These are phyloP conservation scores for Xylocopa sonorina DNA, from an alignment of 1,140 invertebrate genomes.

Conservation along the genomic window DNA sequence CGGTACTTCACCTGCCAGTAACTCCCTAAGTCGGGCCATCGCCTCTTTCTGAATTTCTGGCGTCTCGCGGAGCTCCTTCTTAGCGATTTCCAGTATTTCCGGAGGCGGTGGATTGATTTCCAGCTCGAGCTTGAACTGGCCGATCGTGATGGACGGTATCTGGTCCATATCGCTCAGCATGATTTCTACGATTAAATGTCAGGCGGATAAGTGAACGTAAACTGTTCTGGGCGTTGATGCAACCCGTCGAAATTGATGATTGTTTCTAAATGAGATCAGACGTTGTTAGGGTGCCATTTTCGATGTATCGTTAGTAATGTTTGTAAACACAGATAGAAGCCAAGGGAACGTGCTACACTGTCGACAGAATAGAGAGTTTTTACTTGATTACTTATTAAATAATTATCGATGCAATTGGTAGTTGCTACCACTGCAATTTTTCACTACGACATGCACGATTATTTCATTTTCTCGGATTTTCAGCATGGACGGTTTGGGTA, in stretches of 20 bases:
- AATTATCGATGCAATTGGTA: too few relatives aligned
- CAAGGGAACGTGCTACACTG: neutral
- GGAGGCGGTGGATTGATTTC: slow-evolving; percentile 85
- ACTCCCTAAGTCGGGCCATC: slow-evolving; percentile 84
- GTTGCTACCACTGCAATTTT: too few relatives aligned
- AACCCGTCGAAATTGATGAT: neutral
- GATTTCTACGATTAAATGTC: slow-evolving; percentile 77
- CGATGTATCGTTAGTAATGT: neutral
- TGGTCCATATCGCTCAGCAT: slow-evolving; percentile 87
- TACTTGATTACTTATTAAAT: too few relatives aligned
- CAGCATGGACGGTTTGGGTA: too few relatives aligned
- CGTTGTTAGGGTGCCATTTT: neutral
- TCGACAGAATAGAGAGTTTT: too few relatives aligned
- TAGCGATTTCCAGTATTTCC: slow-evolving; percentile 87
- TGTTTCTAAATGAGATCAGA: neutral
- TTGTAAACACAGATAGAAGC: neutral
- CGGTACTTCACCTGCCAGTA: slow-evolving; percentile 89
- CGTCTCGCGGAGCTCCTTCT: slow-evolving; percentile 87
- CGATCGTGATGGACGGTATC: slow-evolving; percentile 86
- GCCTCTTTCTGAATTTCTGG: slow-evolving; percentile 86
- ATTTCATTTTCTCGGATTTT: too few relatives aligned
- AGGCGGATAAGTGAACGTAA: neutral
- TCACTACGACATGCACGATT: too few relatives aligned
- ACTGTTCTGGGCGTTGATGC: neutral
- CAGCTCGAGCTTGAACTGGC: slow-evolving; percentile 86